Conservation (phyloP, 1,140 invertebrate species). For the Drosophila bifasciata region DNA sequence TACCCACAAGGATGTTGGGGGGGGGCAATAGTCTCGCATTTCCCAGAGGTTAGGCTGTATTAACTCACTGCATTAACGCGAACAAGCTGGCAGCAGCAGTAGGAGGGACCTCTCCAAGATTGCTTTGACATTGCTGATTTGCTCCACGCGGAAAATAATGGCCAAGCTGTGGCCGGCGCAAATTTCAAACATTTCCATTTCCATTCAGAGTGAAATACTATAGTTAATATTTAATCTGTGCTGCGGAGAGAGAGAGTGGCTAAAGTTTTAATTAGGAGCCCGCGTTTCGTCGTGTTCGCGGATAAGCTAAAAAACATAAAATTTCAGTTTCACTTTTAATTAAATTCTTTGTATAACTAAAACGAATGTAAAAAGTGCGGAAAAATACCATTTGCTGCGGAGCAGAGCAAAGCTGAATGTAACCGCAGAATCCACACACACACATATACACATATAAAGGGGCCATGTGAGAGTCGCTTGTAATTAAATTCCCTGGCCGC, state of each 20-base stretch:
- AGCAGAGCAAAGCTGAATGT: slow-evolving; percentile 26
- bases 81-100: neutral
- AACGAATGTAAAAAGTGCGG: slow-evolving; percentile 33
- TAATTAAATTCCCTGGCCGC: slow-evolving; percentile 80
- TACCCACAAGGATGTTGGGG: slow-evolving; percentile 12
- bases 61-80: slow-evolving; percentile 57
- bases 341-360: slow-evolving; percentile 61
- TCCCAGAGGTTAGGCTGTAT: slow-evolving; percentile 47
- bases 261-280: slow-evolving; percentile 58
- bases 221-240: slow-evolving; percentile 51
- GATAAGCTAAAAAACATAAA: slow-evolving; percentile 45
- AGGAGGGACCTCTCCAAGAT: neutral
- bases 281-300: slow-evolving; percentile 35
- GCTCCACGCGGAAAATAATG: slow-evolving; percentile 6
- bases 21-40: slow-evolving; percentile 2
- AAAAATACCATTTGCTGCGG: slow-evolving; percentile 45
- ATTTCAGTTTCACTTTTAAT: slow-evolving; percentile 62
- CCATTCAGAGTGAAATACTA: slow-evolving; percentile 6
- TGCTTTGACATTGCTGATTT: slow-evolving; percentile 51
- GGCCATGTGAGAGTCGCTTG: slow-evolving; percentile 42
- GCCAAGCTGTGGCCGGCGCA: slow-evolving; percentile 29
- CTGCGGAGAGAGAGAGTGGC: slow-evolving; percentile 37
- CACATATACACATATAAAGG: slow-evolving; percentile 4
- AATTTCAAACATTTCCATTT: slow-evolving; percentile 5
- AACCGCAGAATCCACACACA: slow-evolving; percentile 47